Evolutionary conservation across 1,140 invertebrate species (phyloP).

Genomic region (Holcopasites calliopsidis): DNA sequence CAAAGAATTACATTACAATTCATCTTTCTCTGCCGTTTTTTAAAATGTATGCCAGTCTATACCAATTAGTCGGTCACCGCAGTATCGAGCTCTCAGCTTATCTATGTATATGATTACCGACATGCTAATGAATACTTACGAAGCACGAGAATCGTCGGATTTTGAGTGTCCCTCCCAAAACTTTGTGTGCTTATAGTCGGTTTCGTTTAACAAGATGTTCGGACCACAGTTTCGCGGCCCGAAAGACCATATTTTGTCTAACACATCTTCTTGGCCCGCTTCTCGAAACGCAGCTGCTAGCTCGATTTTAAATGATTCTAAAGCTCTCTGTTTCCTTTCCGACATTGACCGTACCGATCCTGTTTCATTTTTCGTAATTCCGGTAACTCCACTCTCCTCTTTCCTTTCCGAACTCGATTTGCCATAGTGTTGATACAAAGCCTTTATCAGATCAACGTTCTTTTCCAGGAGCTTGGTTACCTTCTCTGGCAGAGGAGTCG

Average conservation of each 20-base stretch:
- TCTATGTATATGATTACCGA: no score
- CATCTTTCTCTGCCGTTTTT: background rate
- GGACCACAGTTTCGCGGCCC: conserved; percentile 94
- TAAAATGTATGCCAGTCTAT: no score
- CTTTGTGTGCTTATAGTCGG: conserved; percentile 79
- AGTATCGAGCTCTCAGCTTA: no score
- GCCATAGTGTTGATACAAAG: conserved; percentile 77
- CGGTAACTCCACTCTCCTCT: background rate
- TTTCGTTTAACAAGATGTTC: conserved; percentile 92
- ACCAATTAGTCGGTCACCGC: no score
- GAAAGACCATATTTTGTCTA: conserved; percentile 93
- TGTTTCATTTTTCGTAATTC: rapidly evolving
- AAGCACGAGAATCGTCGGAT: conserved; percentile 65
- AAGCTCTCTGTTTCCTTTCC: conserved; percentile 80
- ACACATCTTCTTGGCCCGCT: conserved; percentile 81
- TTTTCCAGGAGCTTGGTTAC: conserved; percentile 87
- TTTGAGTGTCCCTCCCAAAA: conserved; percentile 70
- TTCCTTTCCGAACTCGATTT: conserved; percentile 63
- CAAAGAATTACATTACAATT: background rate
- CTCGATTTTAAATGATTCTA: conserved; percentile 83
- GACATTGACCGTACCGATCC: conserved; percentile 61
- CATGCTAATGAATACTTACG: conserved; percentile 62
- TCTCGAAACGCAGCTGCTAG: conserved; percentile 83
- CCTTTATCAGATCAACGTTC: conserved; percentile 82
- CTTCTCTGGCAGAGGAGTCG: conserved; percentile 87